Conservation (phyloP, 1,140 invertebrate species). For the Drosophila dunni region DNA sequence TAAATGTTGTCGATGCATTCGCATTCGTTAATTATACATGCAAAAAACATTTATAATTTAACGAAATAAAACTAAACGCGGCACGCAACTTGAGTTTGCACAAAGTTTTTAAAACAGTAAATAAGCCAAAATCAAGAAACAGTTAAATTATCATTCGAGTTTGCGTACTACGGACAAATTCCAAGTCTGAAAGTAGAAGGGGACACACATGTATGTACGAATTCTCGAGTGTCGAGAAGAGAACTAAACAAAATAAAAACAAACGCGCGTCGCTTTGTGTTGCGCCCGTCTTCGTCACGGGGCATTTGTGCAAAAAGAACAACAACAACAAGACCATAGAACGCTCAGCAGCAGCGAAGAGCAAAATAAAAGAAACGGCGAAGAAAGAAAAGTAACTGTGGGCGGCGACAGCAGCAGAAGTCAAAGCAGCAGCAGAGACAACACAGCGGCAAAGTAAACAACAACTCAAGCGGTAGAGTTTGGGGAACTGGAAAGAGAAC, state of each 20-base stretch:
- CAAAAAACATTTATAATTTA: constrained; percentile 48
- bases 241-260: constrained; percentile 25
- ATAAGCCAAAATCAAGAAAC: constrained; percentile 22
- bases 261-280: constrained; percentile 47
- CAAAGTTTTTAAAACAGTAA: constrained; percentile 18
- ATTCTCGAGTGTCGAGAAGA: constrained; percentile 22
- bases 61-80: constrained; percentile 22
- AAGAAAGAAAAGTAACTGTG: neutral
- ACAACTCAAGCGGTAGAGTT: constrained; percentile 20
- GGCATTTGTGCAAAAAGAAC: constrained; percentile 18
- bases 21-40: constrained; percentile 64
- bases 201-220: neutral
- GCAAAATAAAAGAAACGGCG: constrained; percentile 24
- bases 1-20: constrained; percentile 70
- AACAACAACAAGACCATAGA: constrained; percentile 10
- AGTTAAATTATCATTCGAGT: constrained; percentile 40
- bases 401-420: constrained; percentile 3
- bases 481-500: constrained; percentile 22
- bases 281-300: constrained; percentile 21
- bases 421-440: constrained; percentile 4
- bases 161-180: constrained; percentile 46
- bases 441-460: constrained; percentile 7
- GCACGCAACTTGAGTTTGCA: constrained; percentile 13
- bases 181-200: constrained; percentile 14
- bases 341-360: constrained; percentile 27